Base-by-base conservation (phyloP, 2,113 vertebrate genomes). In the Eptesicus fuscus region DNA sequence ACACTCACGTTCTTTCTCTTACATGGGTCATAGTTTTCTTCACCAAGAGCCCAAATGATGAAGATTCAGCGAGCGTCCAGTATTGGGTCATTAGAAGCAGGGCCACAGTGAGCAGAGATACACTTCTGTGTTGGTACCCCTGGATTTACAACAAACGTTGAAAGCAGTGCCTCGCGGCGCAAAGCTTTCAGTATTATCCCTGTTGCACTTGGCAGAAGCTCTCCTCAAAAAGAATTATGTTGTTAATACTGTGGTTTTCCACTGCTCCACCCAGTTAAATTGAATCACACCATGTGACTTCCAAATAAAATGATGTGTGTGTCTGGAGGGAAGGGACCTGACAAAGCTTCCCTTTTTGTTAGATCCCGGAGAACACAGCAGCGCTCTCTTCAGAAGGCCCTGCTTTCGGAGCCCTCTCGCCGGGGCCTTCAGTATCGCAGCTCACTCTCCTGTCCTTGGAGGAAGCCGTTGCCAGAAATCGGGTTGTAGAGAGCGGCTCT, bases 241-340 rank as follows among this genome's bases (percentile, higher is more conserved):
- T 94, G 87, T 92, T 97, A 96, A 93, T 96, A 76, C 80, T 92
- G 94, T 97, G 96, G 94, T 85, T 97, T 97, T 96, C 94, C 82
- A 93, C 80, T 88, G 56, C 84, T 92, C 90, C 95, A 51, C 94
- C 96, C 92, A 92, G 94, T 96, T 95, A 80, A 88, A 96, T 95
- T 96, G 94, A 92, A 97, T 96, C 90, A 93, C 20, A 47, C 51
- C 95, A 90, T 70, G 92, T 96, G 97, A 92, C 90, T 95, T 97
- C 92, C 88, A 92, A 92, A 95, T 95, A 93, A 94, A 96, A 97
- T 93, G 96, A 87, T 92, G 71, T 90, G 89, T 96, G 74, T 92
- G 92, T 90, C 83, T 97, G 67, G 61, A 96, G 53, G 74, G 71
- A 85, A 95, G 80, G 84, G 76, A 78, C 84, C 82, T 82, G 80